Conservation (phyloP, 2,888 invertebrate species). For the Thereva nobilitata region DNA sequence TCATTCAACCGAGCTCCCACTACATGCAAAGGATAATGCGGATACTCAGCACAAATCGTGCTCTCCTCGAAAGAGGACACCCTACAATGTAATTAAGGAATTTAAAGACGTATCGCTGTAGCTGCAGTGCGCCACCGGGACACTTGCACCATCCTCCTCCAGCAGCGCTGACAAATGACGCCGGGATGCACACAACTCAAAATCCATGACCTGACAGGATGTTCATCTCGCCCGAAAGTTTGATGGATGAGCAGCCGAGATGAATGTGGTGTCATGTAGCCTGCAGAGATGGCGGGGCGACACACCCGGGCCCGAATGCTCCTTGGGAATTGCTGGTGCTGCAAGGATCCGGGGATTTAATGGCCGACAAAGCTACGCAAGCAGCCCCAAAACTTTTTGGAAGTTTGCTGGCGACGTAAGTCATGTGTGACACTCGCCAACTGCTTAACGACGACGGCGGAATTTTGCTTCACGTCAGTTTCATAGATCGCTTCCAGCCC, state of each 20-base stretch:
- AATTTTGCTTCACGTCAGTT: not conserved
- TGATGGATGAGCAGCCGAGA: constrained; percentile 23
- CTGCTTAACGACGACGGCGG: not conserved
- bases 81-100: constrained; percentile 16
- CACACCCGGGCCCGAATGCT: not conserved
- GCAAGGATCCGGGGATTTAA: not conserved
- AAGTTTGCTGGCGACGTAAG: not conserved
- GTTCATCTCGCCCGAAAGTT: constrained; percentile 26
- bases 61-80: too few species aligned
- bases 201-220: constrained; percentile 15
- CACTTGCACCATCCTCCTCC: too few species aligned
- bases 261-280: not conserved
- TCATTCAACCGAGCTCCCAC: too few species aligned
- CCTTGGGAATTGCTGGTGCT: not conserved
- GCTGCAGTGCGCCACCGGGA: not conserved
- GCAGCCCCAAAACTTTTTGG: not conserved
- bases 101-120: not conserved
- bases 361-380: not conserved
- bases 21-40: too few species aligned
- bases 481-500: not conserved
- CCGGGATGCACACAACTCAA: not conserved
- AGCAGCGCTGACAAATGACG: constrained; percentile 8
- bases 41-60: too few species aligned
- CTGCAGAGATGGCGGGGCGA: constrained; percentile 1
- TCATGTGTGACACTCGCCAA: constrained; percentile 1